These are phyloP conservation scores for Garrulus glandarius DNA, from an alignment of 2,797 vertebrate genomes.

Conservation along the genomic window DNA sequence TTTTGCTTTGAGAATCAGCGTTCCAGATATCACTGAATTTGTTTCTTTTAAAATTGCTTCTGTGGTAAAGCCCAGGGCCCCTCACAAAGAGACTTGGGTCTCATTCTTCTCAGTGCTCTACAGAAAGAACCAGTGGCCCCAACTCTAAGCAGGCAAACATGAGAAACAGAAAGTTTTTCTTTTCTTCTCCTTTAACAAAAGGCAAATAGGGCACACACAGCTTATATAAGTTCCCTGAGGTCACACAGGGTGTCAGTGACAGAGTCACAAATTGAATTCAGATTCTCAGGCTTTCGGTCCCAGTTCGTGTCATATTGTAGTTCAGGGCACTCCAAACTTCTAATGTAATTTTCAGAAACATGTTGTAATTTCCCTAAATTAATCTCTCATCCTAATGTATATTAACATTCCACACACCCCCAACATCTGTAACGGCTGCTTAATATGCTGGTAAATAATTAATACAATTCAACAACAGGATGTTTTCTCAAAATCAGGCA, in stretches of 20 bases:
- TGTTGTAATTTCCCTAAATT: background rate
- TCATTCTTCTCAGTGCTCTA: background rate
- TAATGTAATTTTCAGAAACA: background rate
- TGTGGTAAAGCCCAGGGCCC: background rate
- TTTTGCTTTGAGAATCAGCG: slow-evolving; percentile 19
- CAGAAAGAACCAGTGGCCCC: background rate
- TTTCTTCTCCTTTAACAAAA: slow-evolving; percentile 30
- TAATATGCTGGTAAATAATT: background rate
- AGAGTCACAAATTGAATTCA: slow-evolving; percentile 35
- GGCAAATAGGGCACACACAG: background rate
- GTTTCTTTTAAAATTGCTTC: background rate
- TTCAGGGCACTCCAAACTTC: background rate
- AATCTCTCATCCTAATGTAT: background rate
- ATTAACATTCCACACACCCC: background rate
- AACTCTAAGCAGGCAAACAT: slow-evolving; percentile 12
- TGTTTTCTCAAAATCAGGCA: background rate
- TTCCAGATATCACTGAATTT: slow-evolving; percentile 19
- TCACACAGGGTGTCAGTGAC: slow-evolving; percentile 21
- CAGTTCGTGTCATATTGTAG: background rate
- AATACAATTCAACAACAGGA: background rate
- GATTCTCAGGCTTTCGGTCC: background rate
- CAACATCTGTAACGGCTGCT: background rate
- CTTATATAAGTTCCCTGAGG: slow-evolving; percentile 27
- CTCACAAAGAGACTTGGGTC: background rate
- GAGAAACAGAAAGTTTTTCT: slow-evolving; percentile 33